A percentile compares a stretch with the other conserved stretches of the same genome.
Evolutionary conservation across 2,797 vertebrate species (phyloP).

Genomic region (Epinephelus malabaricus): DNA sequence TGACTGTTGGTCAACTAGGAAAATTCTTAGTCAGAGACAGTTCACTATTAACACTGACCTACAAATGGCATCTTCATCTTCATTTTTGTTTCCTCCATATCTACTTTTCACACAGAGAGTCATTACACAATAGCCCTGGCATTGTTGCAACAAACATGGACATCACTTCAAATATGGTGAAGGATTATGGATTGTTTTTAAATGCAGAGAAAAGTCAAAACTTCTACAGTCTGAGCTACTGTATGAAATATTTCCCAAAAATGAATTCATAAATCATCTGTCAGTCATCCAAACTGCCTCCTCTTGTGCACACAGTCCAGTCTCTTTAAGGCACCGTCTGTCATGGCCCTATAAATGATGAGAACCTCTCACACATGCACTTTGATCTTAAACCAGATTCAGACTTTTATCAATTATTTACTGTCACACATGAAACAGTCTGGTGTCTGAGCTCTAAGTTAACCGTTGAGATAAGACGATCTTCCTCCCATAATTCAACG

Average conservation of each 20-base stretch:
- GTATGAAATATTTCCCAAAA: neutral
- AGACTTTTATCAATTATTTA: neutral
- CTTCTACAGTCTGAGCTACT: neutral
- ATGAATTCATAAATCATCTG: neutral
- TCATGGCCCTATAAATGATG: too few species aligned
- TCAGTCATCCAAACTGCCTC: neutral
- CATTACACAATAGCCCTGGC: neutral
- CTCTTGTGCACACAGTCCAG: neutral
- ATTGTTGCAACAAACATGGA: neutral
- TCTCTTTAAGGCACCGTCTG: too few species aligned
- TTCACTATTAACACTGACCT: too few species aligned
- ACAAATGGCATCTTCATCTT: neutral
- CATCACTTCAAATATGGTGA: neutral
- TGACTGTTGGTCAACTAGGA: too few species aligned
- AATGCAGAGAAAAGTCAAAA: neutral
- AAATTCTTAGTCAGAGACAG: too few species aligned
- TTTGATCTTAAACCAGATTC: neutral
- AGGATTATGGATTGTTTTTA: neutral
- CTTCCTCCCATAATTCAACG: neutral
- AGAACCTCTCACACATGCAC: neutral
- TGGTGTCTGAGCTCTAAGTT: neutral
- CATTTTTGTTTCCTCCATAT: neutral
- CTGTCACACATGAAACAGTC: neutral
- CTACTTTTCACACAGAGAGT: neutral
- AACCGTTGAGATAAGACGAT: neutral